Conservation (phyloP, 2,113 vertebrate species). For the Dolichallabes microphthalmus region DNA sequence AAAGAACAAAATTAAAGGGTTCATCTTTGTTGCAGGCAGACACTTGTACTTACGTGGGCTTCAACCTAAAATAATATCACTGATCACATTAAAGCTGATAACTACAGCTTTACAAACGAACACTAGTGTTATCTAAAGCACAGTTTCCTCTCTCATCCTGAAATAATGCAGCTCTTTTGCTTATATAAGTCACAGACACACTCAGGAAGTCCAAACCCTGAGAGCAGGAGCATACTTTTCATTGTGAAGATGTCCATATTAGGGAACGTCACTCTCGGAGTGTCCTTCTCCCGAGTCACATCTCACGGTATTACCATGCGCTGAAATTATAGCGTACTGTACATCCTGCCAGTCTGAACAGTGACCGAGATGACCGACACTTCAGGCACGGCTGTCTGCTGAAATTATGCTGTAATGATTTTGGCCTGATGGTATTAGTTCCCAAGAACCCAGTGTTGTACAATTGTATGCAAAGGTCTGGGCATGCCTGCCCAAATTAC, state of each 20-base stretch:
- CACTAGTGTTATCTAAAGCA: neutral
- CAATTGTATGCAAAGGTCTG: neutral
- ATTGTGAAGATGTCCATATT: constrained; percentile 31
- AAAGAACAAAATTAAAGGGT: too few relatives aligned
- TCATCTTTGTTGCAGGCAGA: too few relatives aligned
- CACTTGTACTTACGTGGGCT: too few relatives aligned
- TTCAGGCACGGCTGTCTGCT: neutral
- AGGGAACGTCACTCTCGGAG: constrained; percentile 3
- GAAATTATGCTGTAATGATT: neutral
- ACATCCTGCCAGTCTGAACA: neutral
- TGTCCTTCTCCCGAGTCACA: neutral
- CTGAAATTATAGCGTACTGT: too few relatives aligned
- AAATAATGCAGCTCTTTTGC: neutral
- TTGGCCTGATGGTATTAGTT: neutral
- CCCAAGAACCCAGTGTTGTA: too few relatives aligned
- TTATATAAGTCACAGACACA: neutral
- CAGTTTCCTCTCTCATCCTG: neutral
- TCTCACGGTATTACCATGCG: neutral
- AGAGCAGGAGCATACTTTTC: neutral
- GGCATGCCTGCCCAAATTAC: neutral
- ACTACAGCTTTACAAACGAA: too few relatives aligned
- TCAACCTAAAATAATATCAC: too few relatives aligned
- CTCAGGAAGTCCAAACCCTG: neutral
- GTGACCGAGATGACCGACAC: neutral
- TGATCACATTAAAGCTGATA: too few relatives aligned